A percentile compares a stretch with the other conserved stretches of the same genome.
phyloP scores from a whole-genome alignment of 2,113 vertebrate species.

The Anarrhichthys ocellatus region DNA sequence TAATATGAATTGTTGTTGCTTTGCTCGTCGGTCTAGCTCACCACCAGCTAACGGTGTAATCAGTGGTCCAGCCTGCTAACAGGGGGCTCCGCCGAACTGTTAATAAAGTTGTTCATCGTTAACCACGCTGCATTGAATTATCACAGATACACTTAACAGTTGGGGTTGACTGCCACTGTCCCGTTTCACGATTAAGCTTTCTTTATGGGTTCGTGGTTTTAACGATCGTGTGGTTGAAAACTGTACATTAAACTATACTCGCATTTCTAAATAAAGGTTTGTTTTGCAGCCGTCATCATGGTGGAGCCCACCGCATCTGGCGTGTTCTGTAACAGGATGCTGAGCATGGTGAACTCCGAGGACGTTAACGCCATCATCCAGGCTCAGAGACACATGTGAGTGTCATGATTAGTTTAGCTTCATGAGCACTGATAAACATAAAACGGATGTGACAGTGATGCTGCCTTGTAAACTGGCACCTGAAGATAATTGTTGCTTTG shows the following conservation, averaged over 20 bases:
- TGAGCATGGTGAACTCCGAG: conserved; percentile 97
- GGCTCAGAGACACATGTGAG: conserved; percentile 98
- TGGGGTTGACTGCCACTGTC: background rate
- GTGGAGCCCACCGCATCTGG: conserved; percentile 92
- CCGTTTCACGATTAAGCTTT: background rate
- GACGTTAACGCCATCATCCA: conserved; percentile 97
- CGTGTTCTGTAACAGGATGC: conserved; percentile 93
- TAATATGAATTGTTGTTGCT: background rate
- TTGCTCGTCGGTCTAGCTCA: background rate
- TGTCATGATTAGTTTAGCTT: conserved; percentile 7
- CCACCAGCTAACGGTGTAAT: conserved; percentile 7
- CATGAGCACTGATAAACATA: background rate
- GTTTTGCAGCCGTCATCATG: conserved; percentile 54
- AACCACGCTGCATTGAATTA: background rate
- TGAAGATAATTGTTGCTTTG: background rate
- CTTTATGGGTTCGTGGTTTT: background rate
- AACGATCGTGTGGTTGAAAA: background rate
- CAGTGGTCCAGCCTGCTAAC: background rate
- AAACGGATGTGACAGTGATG: background rate
- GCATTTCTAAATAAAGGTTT: conserved; percentile 1
- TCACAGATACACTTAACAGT: background rate
- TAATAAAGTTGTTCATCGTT: background rate
- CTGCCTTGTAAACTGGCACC: background rate
- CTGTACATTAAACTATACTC: background rate
- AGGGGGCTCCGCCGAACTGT: background rate